Base-by-base conservation (phyloP, 1,140 invertebrate genomes). In the Riptortus pedestris region DNA sequence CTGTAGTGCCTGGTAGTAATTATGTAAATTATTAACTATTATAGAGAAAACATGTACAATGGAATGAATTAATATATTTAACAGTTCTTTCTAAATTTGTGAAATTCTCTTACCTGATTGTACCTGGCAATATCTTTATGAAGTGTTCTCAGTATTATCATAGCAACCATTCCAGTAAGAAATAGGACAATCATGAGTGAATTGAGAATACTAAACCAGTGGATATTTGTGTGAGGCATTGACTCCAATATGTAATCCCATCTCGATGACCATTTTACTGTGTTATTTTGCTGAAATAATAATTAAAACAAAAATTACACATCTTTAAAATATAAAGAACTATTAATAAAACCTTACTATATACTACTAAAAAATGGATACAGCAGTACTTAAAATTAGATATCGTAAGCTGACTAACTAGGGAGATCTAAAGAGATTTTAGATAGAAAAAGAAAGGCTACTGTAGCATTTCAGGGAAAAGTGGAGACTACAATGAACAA, bases 241-340 rank as follows among this genome's bases (percentile, higher is more conserved):
- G 94, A 96, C 75, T 98, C 93, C 52, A 99, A 77, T 67, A 99
- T 96, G 73, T 99, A 99, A 79, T 99, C 96, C 96, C 96, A 99
- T 70, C 96, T 82, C 0, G 94, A 98, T 0, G 93, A 96, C 96
- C 96, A 99, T 78, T 96, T 96, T 2, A 96, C 88, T 1, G 83
- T 81, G 71, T 91, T 85, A 72, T 96, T 86, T 74, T 81, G 79
- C 79, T 84, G 62, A 38, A 69, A 69, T 47, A 22, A 58, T n/a
- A n/a, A n/a, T n/a, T n/a, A n/a, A n/a, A n/a, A n/a, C n/a, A n/a
- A n/a, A 38, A 64, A 33, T 57, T 27, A 64, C n/a, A n/a, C n/a
- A n/a, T 22, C 48, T 48, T 31, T 26, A 29, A 57, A n/a, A n/a
- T n/a, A n/a, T n/a, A n/a, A n/a, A n/a, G n/a, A n/a, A n/a, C n/a